These are phyloP conservation scores for Axis porcinus DNA, from an alignment of 2,113 vertebrate genomes.

Conservation along the genomic window DNA sequence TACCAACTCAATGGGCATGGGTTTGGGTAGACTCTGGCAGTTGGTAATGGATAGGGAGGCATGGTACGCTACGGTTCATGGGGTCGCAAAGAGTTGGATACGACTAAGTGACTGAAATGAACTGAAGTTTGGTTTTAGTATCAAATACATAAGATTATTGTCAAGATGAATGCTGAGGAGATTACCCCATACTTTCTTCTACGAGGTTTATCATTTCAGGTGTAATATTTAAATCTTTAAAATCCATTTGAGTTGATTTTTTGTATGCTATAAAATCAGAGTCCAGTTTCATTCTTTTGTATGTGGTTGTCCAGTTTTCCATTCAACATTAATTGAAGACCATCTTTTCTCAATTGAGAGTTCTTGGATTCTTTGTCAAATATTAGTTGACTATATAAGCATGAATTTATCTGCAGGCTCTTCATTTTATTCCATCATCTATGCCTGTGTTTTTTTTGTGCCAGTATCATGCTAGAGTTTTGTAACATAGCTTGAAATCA, in stretches of 20 bases:
- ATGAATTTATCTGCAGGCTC: background rate
- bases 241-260: background rate
- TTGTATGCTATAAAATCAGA: background rate
- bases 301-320: background rate
- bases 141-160: background rate
- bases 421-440: background rate
- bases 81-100: too few species aligned
- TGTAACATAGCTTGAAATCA: background rate
- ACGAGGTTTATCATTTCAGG: background rate
- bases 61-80: too few species aligned
- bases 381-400: background rate
- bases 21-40: too few species aligned
- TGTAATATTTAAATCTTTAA: background rate
- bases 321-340: background rate
- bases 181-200: background rate
- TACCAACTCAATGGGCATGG: too few species aligned
- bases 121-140: background rate
- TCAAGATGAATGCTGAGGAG: background rate
- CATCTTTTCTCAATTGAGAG: background rate
- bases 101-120: too few species aligned
- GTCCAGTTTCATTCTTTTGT: background rate
- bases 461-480: background rate
- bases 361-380: background rate
- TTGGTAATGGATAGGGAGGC: too few species aligned
- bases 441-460: background rate